phyloP scores from a whole-genome alignment of 2,797 vertebrate species.

The Acropternis orthonyx region DNA sequence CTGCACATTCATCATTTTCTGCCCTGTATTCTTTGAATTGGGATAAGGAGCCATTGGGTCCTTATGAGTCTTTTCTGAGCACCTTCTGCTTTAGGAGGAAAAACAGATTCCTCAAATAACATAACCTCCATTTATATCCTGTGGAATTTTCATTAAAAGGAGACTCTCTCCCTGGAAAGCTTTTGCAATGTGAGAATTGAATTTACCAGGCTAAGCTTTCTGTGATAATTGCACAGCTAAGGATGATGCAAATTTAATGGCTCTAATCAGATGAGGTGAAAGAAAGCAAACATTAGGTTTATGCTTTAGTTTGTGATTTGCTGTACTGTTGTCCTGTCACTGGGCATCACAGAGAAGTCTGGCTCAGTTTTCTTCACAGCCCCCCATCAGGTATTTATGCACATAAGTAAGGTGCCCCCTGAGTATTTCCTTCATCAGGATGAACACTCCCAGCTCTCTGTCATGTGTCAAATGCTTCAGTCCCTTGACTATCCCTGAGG shows the following conservation, averaged over 20 bases:
- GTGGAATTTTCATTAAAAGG: constrained; percentile 10
- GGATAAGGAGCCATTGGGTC: not conserved
- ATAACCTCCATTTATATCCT: not conserved
- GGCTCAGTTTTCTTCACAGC: not conserved
- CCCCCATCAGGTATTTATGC: not conserved
- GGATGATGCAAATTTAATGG: constrained; percentile 59
- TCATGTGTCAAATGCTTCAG: not conserved
- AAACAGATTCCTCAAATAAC: constrained; percentile 9
- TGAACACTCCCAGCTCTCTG: not conserved
- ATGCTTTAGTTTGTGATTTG: constrained; percentile 39
- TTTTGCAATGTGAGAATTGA: constrained; percentile 36
- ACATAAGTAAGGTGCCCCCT: not conserved
- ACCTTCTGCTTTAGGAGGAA: not conserved
- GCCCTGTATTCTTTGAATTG: not conserved
- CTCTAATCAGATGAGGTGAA: constrained; percentile 58
- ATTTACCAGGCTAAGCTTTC: constrained; percentile 41
- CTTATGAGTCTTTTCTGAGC: not conserved
- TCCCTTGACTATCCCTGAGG: not conserved
- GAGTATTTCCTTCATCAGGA: not conserved
- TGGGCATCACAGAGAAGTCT: not conserved
- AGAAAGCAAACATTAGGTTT: constrained; percentile 56
- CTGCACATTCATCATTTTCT: not conserved
- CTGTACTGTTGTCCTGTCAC: not conserved
- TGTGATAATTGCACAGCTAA: constrained; percentile 30
- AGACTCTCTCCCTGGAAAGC: constrained; percentile 6